Evolutionary conservation across 2,113 vertebrate genomes (phyloP), one percentile per base, ranked within the genome.

Genomic region (Oreochromis tanganicae): DNA sequence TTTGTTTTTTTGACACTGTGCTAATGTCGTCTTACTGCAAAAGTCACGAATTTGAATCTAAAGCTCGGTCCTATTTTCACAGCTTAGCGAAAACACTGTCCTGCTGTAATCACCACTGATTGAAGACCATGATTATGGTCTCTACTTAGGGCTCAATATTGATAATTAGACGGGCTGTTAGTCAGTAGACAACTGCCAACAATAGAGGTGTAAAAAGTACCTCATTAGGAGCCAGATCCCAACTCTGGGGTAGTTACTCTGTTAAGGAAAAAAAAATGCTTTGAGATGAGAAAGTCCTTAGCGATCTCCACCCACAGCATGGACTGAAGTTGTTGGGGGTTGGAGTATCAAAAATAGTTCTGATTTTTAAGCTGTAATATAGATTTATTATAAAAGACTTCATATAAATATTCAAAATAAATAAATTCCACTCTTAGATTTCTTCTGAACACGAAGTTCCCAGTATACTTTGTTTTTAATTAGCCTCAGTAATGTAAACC

Each of bases 181-280:
- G 46, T 83, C 57, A 73, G 54, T 63, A 75, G 85, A 57, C 36
- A 24, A 71, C 75, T 81, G 79, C 78, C 68, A 66, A 80, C 52
- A 83, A 82, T 16, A 57, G 80, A 84, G 79, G 87, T 63, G 84
- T 86, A 9, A 78, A 82, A 84, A 84, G 82, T 7, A 9, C 46
- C 80, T 94, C 80, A 75, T 93, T 88, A 94, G 79, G 83, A 75
- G 52, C 68, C 63, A 71, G 27, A 75, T 83, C 54, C 34, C 80
- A 86, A 84, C 78, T 29, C 68, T 41, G 82, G 32, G 50, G 81
- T 87, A 94, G 87, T 95, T 94, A 91, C 80, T 43, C 27, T 4
- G n/a, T 19, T 21, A 19, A 12, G 36, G 54, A 24, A 48, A 29
- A 56, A 56, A 81, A 85, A 83, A 55, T 54, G 55, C 36, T 80